Evolutionary conservation across 2,888 invertebrate species (phyloP).

Genomic region (Scrobipalpa atriplicella): DNA sequence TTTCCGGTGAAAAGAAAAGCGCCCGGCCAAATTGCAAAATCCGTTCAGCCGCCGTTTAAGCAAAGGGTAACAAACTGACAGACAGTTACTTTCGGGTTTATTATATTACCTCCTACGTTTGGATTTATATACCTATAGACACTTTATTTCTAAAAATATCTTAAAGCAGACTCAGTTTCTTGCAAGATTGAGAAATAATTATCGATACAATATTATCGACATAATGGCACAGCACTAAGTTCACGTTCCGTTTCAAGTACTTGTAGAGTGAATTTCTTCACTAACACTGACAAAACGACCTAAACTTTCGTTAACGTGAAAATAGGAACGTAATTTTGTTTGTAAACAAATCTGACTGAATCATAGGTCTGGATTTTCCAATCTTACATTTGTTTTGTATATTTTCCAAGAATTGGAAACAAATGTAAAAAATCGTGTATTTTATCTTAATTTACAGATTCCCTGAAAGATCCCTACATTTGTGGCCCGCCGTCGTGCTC

Average conservation of each 20-base stretch:
- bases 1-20: too few relatives aligned
- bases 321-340: constrained; percentile 11
- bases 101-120: too few relatives aligned
- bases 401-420: too few relatives aligned
- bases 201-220: neutral
- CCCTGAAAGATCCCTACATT: constrained; percentile 87
- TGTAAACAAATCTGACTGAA: neutral
- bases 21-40: too few relatives aligned
- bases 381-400: neutral
- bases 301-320: neutral
- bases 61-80: too few relatives aligned
- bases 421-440: neutral
- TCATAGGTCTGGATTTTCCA: neutral
- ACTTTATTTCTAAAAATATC: too few relatives aligned
- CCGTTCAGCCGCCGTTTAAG: too few relatives aligned
- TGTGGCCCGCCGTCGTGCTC: constrained; percentile 87
- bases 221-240: neutral
- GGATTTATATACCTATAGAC: too few relatives aligned
- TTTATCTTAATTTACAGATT: constrained; percentile 82
- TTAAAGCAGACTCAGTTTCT: neutral
- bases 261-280: neutral
- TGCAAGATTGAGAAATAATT: neutral
- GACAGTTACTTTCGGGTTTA: too few relatives aligned
- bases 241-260: neutral
- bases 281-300: neutral